These are phyloP conservation scores for Ceratothoa steindachneri DNA, from an alignment of 2,888 invertebrate genomes.

Conservation along the genomic window DNA sequence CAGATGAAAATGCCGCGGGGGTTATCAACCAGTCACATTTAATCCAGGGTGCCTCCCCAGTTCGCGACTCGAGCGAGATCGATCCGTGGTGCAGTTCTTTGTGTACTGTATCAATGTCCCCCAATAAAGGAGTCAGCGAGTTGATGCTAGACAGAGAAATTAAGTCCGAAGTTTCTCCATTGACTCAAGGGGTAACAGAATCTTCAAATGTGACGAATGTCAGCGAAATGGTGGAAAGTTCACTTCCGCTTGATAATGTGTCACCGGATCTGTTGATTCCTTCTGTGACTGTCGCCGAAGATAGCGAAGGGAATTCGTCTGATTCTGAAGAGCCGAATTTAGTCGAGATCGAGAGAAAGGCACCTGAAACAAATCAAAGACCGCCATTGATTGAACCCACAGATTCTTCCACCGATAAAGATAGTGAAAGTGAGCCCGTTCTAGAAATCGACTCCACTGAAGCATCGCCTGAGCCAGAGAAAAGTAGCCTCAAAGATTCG, in stretches of 20 bases:
- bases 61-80: neutral
- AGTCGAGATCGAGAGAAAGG: neutral
- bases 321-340: neutral
- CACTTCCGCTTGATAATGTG: neutral
- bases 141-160: neutral
- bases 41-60: neutral
- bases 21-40: neutral
- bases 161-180: neutral
- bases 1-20: neutral
- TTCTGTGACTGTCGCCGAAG: constrained; percentile 13
- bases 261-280: constrained; percentile 16
- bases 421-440: constrained; percentile 44
- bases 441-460: constrained; percentile 39
- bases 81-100: constrained; percentile 44
- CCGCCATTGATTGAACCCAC: too few relatives aligned
- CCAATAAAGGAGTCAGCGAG: constrained; percentile 22
- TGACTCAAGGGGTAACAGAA: neutral
- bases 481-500: neutral
- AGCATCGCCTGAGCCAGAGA: constrained; percentile 22
- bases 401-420: constrained; percentile 33
- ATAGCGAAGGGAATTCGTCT: neutral
- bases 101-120: constrained; percentile 45
- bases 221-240: neutral
- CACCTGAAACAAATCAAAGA: neutral
- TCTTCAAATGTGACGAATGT: neutral